phyloP scores from a whole-genome alignment of 2,888 invertebrate species.

The Diloba caeruleocephala region DNA sequence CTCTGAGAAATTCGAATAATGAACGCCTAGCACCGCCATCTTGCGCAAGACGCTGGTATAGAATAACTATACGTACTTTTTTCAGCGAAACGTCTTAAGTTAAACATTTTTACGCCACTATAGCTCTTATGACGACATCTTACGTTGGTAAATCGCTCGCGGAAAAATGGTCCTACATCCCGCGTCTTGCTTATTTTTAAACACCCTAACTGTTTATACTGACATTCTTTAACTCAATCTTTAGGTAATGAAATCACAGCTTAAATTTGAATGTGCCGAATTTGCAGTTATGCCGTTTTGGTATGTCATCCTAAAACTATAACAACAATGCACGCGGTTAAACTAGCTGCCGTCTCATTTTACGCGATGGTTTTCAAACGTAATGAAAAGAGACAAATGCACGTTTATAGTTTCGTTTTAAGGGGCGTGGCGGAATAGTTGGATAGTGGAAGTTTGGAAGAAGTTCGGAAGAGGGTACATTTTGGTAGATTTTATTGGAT shows the following conservation, averaged over 20 bases:
- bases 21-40: constrained; percentile 86
- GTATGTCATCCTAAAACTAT: constrained; percentile 72
- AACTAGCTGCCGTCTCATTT: constrained; percentile 73
- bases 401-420: constrained; percentile 57
- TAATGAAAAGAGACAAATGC: constrained; percentile 66
- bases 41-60: constrained; percentile 88
- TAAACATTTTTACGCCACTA: constrained; percentile 85
- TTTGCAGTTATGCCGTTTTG: constrained; percentile 50
- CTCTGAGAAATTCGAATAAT: constrained; percentile 87
- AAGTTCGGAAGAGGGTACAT: constrained; percentile 85
- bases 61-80: constrained; percentile 84
- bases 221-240: constrained; percentile 26
- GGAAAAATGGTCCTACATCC: constrained; percentile 83
- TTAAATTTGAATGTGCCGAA: constrained; percentile 15
- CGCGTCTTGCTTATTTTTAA: constrained; percentile 60
- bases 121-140: constrained; percentile 84
- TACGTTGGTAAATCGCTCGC: constrained; percentile 87
- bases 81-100: constrained; percentile 86
- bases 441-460: constrained; percentile 85
- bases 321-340: constrained; percentile 80
- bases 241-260: accelerated
- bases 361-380: constrained; percentile 49
- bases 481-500: constrained; percentile 86
- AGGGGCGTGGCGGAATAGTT: constrained; percentile 82
- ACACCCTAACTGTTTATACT: constrained; percentile 39